Evolutionary conservation across 2,888 invertebrate species (phyloP), one percentile per base, ranked within the genome.

Genomic region (Tetranychus piercei): DNA sequence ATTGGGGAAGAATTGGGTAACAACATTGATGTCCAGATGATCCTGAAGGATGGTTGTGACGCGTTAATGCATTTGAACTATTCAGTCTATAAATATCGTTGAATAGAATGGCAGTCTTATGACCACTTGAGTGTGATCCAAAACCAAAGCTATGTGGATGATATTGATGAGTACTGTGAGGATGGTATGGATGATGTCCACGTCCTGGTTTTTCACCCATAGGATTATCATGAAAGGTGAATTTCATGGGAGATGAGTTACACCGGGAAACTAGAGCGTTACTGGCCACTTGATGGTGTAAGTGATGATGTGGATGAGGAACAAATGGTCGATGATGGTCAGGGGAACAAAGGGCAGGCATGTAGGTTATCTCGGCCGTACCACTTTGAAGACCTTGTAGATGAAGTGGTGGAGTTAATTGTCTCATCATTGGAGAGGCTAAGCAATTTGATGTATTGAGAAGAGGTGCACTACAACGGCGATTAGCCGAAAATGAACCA

Each of bases 381-480:
- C 34, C 43, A 15, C 9, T 18, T 9, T 44, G 23, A 67, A 67
- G 67, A 20, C 55, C 73, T 64, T 55, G 23, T 5, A 69, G 34
- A 11, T 23, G 20, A 20, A 69, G 20, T 43, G 74, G 74, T n/a
- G 74, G 74, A 44, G 71, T 74, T 71, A 74, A 8, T 71, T 74
- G 74, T 69, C 70, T 44, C 18, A 45, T 20, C 15, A 71, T 20
- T 11, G 74, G 74, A 55, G 73, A 44, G 44, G 45, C 20, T 73
- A 34, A 34, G 20, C 64, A 44, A 5, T n/a, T 20, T 15, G 71
- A 23, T 6, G 73, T 6, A 45, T 70, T 74, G 9, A 71, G 43
- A 64, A 72, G 64, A 5, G 74, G 74, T 15, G 66, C 74, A 72
- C 72, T 72, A 11, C 74, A 44, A 18, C 74, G 72, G 11, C 73